phyloP scores from a whole-genome alignment of 2,113 vertebrate genomes.

The Hippocampus comes region DNA sequence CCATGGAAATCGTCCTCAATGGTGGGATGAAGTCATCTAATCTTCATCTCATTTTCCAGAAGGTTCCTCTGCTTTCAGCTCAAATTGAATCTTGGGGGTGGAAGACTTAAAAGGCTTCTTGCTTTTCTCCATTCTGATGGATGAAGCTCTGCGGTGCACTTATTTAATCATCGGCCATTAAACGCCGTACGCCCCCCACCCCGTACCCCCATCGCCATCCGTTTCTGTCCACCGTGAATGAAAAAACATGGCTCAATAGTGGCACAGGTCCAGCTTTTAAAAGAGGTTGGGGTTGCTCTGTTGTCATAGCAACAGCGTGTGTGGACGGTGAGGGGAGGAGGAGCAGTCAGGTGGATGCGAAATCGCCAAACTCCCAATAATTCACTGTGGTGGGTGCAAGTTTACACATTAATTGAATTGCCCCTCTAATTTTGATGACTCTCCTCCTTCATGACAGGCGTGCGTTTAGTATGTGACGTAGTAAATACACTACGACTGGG shows the following conservation, averaged over 20 bases:
- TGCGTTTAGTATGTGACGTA: no score
- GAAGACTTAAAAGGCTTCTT: not conserved
- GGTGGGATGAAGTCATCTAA: not conserved
- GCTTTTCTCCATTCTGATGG: constrained; percentile 37
- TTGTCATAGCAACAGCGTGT: no score
- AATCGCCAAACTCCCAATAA: no score
- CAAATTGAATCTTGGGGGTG: not conserved
- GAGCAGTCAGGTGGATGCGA: no score
- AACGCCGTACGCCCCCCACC: constrained; percentile 6
- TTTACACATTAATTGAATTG: no score
- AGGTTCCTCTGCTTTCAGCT: not conserved
- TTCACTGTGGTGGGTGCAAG: no score
- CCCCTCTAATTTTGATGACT: no score
- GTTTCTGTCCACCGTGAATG: constrained; percentile 34
- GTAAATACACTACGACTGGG: no score
- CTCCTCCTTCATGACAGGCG: no score
- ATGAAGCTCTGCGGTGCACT: constrained; percentile 49
- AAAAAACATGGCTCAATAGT: constrained; percentile 32
- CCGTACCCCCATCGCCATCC: not conserved
- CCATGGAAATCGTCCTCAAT: not conserved
- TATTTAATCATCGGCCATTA: constrained; percentile 63
- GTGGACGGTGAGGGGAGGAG: no score
- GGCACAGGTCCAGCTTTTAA: constrained; percentile 29
- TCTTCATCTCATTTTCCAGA: not conserved
- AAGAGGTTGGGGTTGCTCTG: no score